phyloP scores from a whole-genome alignment of 1,140 invertebrate genomes.

The Rhagoletis zephyria region DNA sequence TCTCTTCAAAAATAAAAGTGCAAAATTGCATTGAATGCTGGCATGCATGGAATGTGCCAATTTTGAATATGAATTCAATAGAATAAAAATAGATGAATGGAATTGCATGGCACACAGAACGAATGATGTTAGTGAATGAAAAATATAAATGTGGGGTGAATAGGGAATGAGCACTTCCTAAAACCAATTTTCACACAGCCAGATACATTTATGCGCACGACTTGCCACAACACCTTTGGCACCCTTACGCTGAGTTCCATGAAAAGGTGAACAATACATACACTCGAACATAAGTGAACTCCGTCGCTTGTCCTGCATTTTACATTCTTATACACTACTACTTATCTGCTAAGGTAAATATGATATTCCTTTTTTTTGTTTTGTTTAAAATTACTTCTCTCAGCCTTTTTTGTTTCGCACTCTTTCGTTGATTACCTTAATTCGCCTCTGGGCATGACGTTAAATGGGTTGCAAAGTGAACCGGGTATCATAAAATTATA shows the following conservation, averaged over 20 bases:
- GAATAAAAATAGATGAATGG: not conserved
- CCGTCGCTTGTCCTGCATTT: no score
- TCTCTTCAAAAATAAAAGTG: not conserved
- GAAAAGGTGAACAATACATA: no score
- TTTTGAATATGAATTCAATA: not conserved
- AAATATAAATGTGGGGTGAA: not conserved
- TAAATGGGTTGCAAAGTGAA: constrained; percentile 15
- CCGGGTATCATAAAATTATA: not conserved
- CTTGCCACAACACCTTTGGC: no score
- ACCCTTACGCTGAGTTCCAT: no score
- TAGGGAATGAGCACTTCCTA: not conserved
- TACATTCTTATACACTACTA: no score
- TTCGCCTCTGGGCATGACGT: not conserved
- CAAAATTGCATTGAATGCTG: not conserved
- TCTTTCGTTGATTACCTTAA: not conserved
- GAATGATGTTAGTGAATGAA: constrained; percentile 10
- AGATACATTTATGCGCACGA: no score
- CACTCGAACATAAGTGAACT: no score
- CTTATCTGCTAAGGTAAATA: not conserved
- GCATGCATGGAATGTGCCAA: not conserved
- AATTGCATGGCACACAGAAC: not conserved
- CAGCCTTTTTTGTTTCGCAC: not conserved
- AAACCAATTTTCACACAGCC: not conserved
- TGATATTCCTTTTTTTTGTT: not conserved
- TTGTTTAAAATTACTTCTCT: not conserved